Conservation (phyloP, 2,888 invertebrate genomes). For the Glyphotaelius pellucidus region DNA sequence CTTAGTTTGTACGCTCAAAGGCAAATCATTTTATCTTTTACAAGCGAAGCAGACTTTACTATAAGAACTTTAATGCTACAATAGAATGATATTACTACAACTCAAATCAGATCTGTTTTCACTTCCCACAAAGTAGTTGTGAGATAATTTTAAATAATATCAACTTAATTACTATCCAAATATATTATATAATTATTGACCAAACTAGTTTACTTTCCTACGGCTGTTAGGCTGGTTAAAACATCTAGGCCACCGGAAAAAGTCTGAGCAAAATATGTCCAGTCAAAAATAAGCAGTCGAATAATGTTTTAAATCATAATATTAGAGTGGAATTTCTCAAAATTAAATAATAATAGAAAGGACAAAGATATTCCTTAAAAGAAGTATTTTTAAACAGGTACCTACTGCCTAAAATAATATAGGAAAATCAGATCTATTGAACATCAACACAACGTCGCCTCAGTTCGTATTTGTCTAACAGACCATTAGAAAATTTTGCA, state of each 20-base stretch:
- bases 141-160: too few species aligned
- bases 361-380: background rate
- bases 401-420: background rate
- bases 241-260: background rate
- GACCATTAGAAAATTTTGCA: too few species aligned
- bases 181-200: too few species aligned
- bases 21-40: background rate
- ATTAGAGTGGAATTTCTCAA: background rate
- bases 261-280: background rate
- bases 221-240: too few species aligned
- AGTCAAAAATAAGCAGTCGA: background rate
- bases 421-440: conserved; percentile 15
- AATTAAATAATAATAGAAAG: background rate
- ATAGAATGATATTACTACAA: background rate
- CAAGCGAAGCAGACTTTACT: background rate
- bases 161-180: too few species aligned
- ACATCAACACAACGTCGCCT: background rate
- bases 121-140: too few species aligned
- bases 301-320: background rate
- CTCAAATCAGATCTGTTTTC: background rate
- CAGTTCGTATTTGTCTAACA: too few species aligned
- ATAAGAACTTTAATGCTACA: background rate
- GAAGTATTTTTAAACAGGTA: background rate
- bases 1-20: background rate
- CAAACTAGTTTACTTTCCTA: too few species aligned